A percentile compares a stretch with the other conserved stretches of the same genome.
phyloP scores from a whole-genome alignment of 1,140 invertebrate genomes.

The Eupristina koningsbergeri region DNA sequence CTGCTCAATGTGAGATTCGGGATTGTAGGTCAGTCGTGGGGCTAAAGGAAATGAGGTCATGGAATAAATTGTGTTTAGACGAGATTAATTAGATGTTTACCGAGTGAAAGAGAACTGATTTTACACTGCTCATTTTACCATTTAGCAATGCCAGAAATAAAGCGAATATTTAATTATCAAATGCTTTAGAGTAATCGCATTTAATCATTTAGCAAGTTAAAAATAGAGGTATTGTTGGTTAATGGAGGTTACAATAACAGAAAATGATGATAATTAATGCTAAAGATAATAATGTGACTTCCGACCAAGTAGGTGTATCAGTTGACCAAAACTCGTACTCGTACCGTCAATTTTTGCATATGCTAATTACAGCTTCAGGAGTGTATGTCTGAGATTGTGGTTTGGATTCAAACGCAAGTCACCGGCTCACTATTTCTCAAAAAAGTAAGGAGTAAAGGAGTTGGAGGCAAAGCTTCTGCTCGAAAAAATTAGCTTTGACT shows the following conservation, averaged over 20 bases:
- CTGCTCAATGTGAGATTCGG: no score
- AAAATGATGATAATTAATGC: conserved; percentile 18
- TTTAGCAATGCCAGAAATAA: no score
- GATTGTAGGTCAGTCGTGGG: no score
- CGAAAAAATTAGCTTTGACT: conserved; percentile 69
- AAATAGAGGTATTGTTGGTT: no score
- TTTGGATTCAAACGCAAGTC: background rate
- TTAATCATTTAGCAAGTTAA: no score
- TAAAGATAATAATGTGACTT: conserved; percentile 28
- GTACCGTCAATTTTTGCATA: background rate
- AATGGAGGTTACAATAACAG: background rate
- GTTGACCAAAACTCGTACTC: background rate
- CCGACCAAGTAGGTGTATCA: conserved; percentile 5
- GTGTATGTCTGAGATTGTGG: conserved; percentile 56
- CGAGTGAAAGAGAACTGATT: no score
- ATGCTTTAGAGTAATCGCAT: no score
- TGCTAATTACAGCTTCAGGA: conserved; percentile 42
- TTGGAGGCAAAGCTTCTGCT: conserved; percentile 5
- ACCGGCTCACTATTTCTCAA: conserved; percentile 39
- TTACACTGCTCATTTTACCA: no score
- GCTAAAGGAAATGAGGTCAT: no score
- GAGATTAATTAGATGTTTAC: no score
- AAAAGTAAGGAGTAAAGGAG: conserved; percentile 52
- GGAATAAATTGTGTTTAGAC: no score
- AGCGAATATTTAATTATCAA: no score